Evolutionary conservation across 2,888 invertebrate genomes (phyloP).

Genomic region (Gnatocerus cornutus): DNA sequence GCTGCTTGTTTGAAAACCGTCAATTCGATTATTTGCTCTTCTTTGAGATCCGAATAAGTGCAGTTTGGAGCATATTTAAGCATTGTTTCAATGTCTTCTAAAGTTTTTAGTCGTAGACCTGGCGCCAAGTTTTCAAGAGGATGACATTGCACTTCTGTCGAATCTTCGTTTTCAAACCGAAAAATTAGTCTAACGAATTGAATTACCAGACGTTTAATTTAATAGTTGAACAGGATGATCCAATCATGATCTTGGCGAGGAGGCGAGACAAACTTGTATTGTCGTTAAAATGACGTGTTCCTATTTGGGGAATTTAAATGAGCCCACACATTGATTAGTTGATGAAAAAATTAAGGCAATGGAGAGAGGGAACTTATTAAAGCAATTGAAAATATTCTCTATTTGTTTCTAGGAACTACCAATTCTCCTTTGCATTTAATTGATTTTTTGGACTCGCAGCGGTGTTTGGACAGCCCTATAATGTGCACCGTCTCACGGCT

Average conservation of each 20-base stretch:
- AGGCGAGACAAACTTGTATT: constrained; percentile 60
- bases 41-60: constrained; percentile 37
- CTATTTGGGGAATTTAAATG: constrained; percentile 63
- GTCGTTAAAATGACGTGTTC: constrained; percentile 64
- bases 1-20: constrained; percentile 39
- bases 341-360: constrained; percentile 58
- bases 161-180: constrained; percentile 2
- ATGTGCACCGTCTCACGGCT: constrained; percentile 66
- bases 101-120: constrained; percentile 42
- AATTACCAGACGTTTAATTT: constrained; percentile 41
- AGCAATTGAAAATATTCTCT: too few relatives aligned
- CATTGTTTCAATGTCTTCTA: constrained; percentile 46
- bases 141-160: constrained; percentile 49
- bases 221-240: constrained; percentile 58
- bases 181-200: constrained; percentile 13
- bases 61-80: constrained; percentile 40
- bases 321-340: constrained; percentile 64
- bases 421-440: constrained; percentile 59
- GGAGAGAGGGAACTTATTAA: background rate
- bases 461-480: constrained; percentile 67
- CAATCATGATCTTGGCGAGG: constrained; percentile 57
- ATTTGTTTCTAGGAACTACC: background rate
- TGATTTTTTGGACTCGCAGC: constrained; percentile 64
- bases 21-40: constrained; percentile 44
- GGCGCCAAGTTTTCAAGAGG: constrained; percentile 54